These are phyloP conservation scores for Nasonovia ribisnigri DNA, from an alignment of 2,888 invertebrate genomes.

Conservation along the genomic window DNA sequence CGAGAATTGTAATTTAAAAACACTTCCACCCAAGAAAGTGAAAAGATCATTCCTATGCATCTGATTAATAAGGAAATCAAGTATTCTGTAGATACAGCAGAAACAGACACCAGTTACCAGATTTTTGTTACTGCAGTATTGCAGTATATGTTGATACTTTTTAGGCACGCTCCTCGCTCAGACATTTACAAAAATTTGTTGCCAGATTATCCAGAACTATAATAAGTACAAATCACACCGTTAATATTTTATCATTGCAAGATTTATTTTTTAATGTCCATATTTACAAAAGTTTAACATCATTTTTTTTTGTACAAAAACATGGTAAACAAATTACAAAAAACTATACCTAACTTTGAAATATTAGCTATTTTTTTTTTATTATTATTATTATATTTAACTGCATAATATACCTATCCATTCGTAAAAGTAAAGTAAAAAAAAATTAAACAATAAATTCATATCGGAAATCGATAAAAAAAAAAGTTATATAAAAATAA, in stretches of 20 bases:
- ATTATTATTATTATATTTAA: background rate
- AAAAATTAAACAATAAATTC: conserved; percentile 28
- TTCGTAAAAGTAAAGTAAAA: background rate
- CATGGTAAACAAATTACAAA: conserved; percentile 47
- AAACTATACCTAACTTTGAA: background rate
- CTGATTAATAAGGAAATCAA: too few species aligned
- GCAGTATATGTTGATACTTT: too few species aligned
- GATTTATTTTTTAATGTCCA: conserved; percentile 50
- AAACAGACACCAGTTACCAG: background rate
- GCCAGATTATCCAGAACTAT: background rate
- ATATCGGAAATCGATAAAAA: background rate
- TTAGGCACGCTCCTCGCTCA: background rate
- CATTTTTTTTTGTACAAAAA: conserved; percentile 51
- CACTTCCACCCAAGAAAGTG: too few species aligned
- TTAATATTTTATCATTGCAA: conserved; percentile 33
- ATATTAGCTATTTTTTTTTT: conserved; percentile 13
- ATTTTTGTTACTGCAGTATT: background rate
- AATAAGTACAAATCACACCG: background rate
- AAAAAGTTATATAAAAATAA: conserved; percentile 49
- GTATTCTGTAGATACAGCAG: background rate
- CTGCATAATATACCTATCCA: too few species aligned
- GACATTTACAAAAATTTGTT: background rate
- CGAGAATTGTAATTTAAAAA: too few species aligned
- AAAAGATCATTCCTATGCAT: too few species aligned
- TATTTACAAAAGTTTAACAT: conserved; percentile 56